Base-by-base conservation (phyloP, 2,888 invertebrate species). In the Acheta domesticus region DNA sequence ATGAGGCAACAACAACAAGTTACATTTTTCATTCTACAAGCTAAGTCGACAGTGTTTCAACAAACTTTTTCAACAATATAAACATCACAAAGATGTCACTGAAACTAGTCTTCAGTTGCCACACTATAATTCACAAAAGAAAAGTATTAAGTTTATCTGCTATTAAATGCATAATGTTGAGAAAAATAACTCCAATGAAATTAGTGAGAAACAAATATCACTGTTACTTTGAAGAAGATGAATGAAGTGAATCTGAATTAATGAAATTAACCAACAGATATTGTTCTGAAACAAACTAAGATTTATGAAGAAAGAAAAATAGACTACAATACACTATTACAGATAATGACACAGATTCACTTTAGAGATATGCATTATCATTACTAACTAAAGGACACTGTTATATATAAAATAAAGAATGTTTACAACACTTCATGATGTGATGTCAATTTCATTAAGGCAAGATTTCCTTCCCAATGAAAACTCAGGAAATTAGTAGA, bases 341-440 rank as follows among this genome's bases (percentile, higher is more conserved):
- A 14, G 16, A 62, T 62, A 62, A 62, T 14, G 62, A n/a, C 12
- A 48, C 48, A n/a, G 49, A 76, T 76, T 76, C 76, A 76, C 20
- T 48, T 48, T 48, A 76, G 36, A n/a, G 48, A 48, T 76, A 76
- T 62, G 62, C 62, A 50, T 20, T 48, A n/a, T 20, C n/a, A 62
- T 62, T 20, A 48, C 77, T 77, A 77, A n/a, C 77, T 77, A 36
- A 36, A 36, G 36, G 36, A 20, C 16, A n/a, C 73, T 49, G 14
- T 19, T 4, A 14, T 20, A 78, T 16, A 78, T 5, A 48, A 74
- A 20, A 11, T 12, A 62, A 78, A 74, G 74, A 50, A 77, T 48
- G 48, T 77, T 12, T 74, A 74, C 74, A 74, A 78, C 78, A 78
- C 78, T 78, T 74, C 78, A 78, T 14, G 73, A 78, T 74, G 78